Evolutionary conservation across 30 jellyfish, hydroid and myxozoan species (phyloP), one percentile per base, ranked within the genome.

Genomic region (Haliclystus octoradiatus): DNA sequence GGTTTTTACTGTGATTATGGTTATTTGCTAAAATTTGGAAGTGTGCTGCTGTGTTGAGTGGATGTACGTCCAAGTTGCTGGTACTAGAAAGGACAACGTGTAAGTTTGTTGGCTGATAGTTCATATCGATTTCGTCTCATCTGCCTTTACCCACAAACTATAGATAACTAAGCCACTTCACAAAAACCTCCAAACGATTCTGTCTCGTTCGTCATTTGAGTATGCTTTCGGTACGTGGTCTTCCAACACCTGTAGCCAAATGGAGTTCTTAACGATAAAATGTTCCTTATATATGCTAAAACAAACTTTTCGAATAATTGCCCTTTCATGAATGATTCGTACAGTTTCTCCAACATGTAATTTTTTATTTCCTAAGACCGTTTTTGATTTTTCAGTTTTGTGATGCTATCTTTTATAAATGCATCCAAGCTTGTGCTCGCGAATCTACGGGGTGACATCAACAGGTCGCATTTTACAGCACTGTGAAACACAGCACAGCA

Each of bases 11-110:
- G n/a, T n/a, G n/a, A n/a, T n/a, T n/a, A n/a, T n/a, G n/a, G n/a
- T n/a, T n/a, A n/a, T n/a, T n/a, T n/a, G n/a, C n/a, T n/a, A n/a
- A n/a, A 25, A 69, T 75, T 26, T 50, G 62, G 50, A 40, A 69
- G 26, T 75, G 30, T 2, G 75, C 24, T n/a, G 73, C 24, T 47
- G 49, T 69, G 35, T 69, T 69, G 74, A 25, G 50, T 34, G 79
- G 79, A 27, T 24, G 34, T 22, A 49, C 34, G 24, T 23, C n/a
- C 79, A 69, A 24, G 14, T 5, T 24, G 74, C 79, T 40, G 73
- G 35, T 69, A 26, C 79, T 34, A 2, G 79, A 53, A 25, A 69
- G 28, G 26, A 50, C 50, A 27, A 69, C 22, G 74, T 69, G 49
- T 66, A 64, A 25, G 57, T 19, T 40, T 9, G 9, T 19, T 9